Evolutionary conservation across 2,888 invertebrate genomes (phyloP), one percentile per base, ranked within the genome.

Genomic region (Poecilus cupreus): DNA sequence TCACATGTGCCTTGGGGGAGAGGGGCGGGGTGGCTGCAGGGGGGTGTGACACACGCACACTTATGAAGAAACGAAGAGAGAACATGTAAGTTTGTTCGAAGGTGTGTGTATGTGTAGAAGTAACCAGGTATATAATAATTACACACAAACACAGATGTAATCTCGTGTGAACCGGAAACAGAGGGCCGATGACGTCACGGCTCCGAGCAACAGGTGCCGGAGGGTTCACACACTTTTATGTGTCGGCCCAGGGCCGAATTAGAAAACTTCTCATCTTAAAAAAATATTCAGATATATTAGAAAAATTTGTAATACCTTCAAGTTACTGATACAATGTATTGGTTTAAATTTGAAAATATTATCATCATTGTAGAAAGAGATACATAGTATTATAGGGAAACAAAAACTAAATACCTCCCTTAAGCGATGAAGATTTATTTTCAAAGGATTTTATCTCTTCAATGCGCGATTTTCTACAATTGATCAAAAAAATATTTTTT

Each of bases 81-180:
- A 26, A 26, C 26, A 26, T 1, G 32, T 32, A 32, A 32, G 39
- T 70, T 39, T 70, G 46, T 10, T 22, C 11, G 46, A n/a, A 11
- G 5, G 39, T 37, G 16, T 68, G 39, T 43, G 72, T 43, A 46
- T 72, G 72, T 72, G 20, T 46, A 16, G 43, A 43, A 24, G 72
- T 43, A 49, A 46, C 13, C 72, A 72, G 22, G 46, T 72, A 72
- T 72, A 72, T 46, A 72, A 46, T 79, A 79, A 79, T 79, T 79
- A 79, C 70, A 39, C 43, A 79, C 79, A 79, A 49, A 79, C 51
- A 79, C 39, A 80, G 88, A 88, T 88, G 88, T 86, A 87, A 88
- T 88, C 88, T 88, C 88, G 88, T 88, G 88, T 88, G 88, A 88
- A 88, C 88, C 88, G 88, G 88, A 88, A 88, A 86, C 87, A 83